These are phyloP conservation scores for Leptonema lineaticorne DNA, from an alignment of 1,140 invertebrate species.

Conservation along the genomic window DNA sequence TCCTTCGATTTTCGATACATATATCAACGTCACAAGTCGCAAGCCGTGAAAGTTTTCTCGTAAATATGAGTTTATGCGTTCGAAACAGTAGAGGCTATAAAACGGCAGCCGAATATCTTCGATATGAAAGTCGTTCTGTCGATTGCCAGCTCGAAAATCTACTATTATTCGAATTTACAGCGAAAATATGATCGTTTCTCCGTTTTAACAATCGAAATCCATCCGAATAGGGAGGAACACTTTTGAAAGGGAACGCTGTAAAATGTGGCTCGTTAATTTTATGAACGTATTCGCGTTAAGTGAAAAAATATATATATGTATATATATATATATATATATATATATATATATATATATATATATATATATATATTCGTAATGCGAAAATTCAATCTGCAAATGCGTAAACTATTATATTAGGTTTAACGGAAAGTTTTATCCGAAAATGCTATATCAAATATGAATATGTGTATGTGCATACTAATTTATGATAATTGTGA, in stretches of 20 bases:
- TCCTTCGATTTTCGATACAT: background rate
- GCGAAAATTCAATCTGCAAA: background rate
- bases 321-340: background rate
- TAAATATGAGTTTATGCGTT: slow-evolving; percentile 35
- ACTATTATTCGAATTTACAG: too few species aligned
- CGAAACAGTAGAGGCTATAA: slow-evolving; percentile 24
- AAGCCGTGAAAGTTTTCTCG: slow-evolving; percentile 25
- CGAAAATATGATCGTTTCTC: too few species aligned
- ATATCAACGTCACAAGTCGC: slow-evolving; percentile 1
- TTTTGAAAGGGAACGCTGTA: too few species aligned
- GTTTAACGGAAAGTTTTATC: too few species aligned
- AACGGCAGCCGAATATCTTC: slow-evolving; percentile 24
- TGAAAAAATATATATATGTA: background rate
- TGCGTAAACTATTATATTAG: too few species aligned
- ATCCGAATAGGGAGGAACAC: too few species aligned
- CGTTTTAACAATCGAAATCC: background rate
- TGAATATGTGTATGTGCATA: too few species aligned
- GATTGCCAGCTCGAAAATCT: too few species aligned
- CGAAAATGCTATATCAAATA: too few species aligned
- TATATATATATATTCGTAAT: background rate
- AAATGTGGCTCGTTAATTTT: too few species aligned
- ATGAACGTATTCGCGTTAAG: background rate
- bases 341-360: background rate
- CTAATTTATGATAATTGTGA: too few species aligned
- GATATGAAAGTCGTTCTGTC: slow-evolving; percentile 16